A percentile compares a stretch with the other conserved stretches of the same genome.
Conservation (phyloP, 2,888 invertebrate genomes). For the Clostera curtula region DNA sequence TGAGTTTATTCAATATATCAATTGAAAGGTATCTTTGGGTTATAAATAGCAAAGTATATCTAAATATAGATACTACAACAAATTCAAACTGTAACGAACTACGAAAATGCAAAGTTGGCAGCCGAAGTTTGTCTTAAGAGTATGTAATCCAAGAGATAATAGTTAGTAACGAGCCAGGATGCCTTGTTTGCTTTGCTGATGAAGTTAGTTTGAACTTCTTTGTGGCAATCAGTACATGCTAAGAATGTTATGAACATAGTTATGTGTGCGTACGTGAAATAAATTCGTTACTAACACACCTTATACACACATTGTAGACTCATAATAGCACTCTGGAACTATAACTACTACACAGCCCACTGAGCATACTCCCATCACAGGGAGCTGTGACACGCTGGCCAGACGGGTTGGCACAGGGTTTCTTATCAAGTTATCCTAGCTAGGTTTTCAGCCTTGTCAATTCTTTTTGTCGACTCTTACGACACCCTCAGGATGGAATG, state of each 20-base stretch:
- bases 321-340: no score
- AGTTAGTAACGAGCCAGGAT: conserved; percentile 53
- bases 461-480: no score
- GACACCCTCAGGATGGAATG: no score
- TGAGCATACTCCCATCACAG: no score
- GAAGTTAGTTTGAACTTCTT: conserved; percentile 53
- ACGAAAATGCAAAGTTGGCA: conserved; percentile 29
- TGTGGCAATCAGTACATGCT: conserved; percentile 30
- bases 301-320: conserved; percentile 9
- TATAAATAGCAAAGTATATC: neutral
- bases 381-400: no score
- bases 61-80: neutral
- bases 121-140: conserved; percentile 42
- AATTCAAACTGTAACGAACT: conserved; percentile 26
- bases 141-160: conserved; percentile 56
- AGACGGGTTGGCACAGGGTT: no score
- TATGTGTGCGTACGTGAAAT: no score
- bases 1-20: no score
- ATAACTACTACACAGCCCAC: no score
- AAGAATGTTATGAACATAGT: conserved; percentile 33
- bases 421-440: no score
- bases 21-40: neutral
- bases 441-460: no score
- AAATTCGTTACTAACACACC: no score
- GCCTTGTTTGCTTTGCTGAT: conserved; percentile 57